These are phyloP conservation scores for Oreonectes daqikongensis DNA, from an alignment of 2,797 vertebrate genomes.

Conservation along the genomic window DNA sequence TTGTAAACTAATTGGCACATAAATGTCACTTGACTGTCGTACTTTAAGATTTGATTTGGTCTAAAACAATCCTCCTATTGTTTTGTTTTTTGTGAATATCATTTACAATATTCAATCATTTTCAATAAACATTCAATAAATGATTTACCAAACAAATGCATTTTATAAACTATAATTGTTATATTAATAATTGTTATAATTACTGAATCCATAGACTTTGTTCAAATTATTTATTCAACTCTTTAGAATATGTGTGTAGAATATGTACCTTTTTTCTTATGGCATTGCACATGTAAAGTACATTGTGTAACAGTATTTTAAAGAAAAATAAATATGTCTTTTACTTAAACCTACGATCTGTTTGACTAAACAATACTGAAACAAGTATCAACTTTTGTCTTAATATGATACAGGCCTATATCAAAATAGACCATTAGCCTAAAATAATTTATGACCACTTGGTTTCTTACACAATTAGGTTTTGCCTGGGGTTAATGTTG, in stretches of 20 bases:
- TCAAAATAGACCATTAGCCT: background rate
- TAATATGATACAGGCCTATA: background rate
- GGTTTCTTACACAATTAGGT: background rate
- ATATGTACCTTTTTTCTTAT: slow-evolving; percentile 1
- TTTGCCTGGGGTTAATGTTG: background rate
- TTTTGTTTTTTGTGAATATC: background rate
- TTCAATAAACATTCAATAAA: no score
- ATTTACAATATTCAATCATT: background rate
- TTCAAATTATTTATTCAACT: slow-evolving; percentile 23
- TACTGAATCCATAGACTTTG: slow-evolving; percentile 3
- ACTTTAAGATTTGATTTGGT: background rate
- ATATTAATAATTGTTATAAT: slow-evolving; percentile 11
- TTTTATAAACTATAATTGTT: slow-evolving; percentile 20
- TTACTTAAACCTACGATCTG: background rate
- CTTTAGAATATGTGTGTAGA: background rate
- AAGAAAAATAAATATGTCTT: background rate
- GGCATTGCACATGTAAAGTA: background rate
- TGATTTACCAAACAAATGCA: slow-evolving; percentile 26
- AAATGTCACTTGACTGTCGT: background rate
- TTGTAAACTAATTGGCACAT: background rate
- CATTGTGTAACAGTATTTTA: background rate
- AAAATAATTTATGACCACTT: slow-evolving; percentile 14
- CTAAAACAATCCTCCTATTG: background rate
- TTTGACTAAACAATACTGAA: background rate
- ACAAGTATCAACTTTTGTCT: background rate